phyloP scores from a whole-genome alignment of 2,113 vertebrate species.

The Anhinga anhinga region DNA sequence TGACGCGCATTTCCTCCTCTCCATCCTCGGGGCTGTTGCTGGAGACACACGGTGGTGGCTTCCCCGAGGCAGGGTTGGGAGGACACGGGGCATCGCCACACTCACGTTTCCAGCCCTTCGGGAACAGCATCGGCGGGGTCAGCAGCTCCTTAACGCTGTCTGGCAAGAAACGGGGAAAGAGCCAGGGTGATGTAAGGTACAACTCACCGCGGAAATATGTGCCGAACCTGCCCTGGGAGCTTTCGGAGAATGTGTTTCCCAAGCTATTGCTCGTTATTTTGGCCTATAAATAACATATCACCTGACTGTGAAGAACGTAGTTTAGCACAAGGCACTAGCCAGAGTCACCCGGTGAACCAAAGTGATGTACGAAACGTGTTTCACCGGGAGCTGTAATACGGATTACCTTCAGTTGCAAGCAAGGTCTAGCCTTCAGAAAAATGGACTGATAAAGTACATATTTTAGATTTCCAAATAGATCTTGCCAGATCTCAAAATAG shows the following conservation, averaged over 20 bases:
- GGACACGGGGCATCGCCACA: background rate
- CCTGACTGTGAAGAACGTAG: background rate
- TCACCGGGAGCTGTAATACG: background rate
- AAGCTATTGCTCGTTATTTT: background rate
- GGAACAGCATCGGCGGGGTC: background rate
- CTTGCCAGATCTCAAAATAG: background rate
- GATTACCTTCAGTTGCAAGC: background rate
- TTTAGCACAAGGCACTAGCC: background rate
- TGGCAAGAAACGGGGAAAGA: background rate
- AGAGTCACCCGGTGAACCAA: background rate
- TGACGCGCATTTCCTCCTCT: accelerated
- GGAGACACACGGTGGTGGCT: accelerated
- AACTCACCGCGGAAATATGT: accelerated
- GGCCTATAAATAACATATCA: background rate
- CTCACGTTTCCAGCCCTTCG: background rate
- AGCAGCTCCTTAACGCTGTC: background rate
- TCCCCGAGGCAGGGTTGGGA: background rate
- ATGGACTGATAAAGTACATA: background rate
- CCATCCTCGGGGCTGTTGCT: background rate
- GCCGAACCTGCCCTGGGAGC: background rate
- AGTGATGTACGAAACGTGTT: background rate
- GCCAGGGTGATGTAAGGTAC: background rate
- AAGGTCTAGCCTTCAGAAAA: background rate
- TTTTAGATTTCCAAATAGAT: background rate
- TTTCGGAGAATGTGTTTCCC: background rate